Conservation (phyloP, 1,140 invertebrate genomes). For the Eumaeus atala region DNA sequence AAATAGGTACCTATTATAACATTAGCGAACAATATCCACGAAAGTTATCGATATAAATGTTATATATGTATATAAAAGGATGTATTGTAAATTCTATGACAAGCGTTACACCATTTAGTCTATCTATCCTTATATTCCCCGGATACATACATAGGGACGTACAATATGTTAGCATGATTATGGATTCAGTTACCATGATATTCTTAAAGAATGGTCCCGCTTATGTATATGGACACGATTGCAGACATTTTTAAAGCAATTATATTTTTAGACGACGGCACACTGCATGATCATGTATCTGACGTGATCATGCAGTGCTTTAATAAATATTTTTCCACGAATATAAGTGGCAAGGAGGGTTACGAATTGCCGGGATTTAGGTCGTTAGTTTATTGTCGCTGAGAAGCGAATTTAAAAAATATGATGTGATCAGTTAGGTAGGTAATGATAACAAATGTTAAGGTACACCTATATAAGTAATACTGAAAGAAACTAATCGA, state of each 20-base stretch:
- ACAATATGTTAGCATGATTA: conserved; percentile 50
- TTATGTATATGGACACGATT: conserved; percentile 43
- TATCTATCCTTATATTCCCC: conserved; percentile 56
- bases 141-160: conserved; percentile 50
- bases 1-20: conserved; percentile 15
- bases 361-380: too few species aligned
- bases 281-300: too few species aligned
- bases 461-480: too few species aligned
- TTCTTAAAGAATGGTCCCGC: conserved; percentile 64
- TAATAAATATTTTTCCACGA: too few species aligned
- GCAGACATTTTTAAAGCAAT: background rate
- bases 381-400: too few species aligned
- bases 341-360: too few species aligned
- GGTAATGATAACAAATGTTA: too few species aligned
- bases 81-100: conserved; percentile 61
- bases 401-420: too few species aligned
- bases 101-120: conserved; percentile 68
- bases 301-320: too few species aligned
- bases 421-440: too few species aligned
- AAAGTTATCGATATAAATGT: conserved; percentile 38
- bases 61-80: conserved; percentile 66
- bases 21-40: conserved; percentile 56
- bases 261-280: too few species aligned
- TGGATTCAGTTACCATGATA: conserved; percentile 53
- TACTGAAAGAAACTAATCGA: too few species aligned